These are phyloP conservation scores for Drosophila limbata DNA, from an alignment of 2,888 invertebrate genomes.

Conservation along the genomic window DNA sequence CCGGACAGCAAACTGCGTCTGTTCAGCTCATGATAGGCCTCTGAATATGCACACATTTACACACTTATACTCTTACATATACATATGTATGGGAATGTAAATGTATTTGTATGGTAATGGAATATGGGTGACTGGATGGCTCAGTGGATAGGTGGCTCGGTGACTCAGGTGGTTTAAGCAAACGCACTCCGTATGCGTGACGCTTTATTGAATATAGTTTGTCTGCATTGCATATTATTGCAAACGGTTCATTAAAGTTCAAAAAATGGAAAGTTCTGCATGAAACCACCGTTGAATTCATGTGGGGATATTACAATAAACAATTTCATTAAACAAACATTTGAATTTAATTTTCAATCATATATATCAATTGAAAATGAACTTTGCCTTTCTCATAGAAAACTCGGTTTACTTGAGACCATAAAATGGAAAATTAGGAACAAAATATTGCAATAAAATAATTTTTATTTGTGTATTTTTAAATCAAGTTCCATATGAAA, in stretches of 20 bases:
- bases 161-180: constrained; percentile 46
- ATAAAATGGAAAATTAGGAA: no score
- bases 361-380: not conserved
- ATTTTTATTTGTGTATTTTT: no score
- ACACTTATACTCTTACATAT: constrained; percentile 5
- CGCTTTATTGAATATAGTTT: constrained; percentile 66
- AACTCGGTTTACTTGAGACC: no score
- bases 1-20: constrained; percentile 42
- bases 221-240: constrained; percentile 43
- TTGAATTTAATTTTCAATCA: not conserved
- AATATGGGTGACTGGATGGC: constrained; percentile 1
- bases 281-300: not conserved
- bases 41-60: constrained; percentile 24
- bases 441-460: no score
- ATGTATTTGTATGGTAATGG: constrained; percentile 21
- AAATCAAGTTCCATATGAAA: no score
- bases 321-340: not conserved
- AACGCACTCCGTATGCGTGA: constrained; percentile 47
- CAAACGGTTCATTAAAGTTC: constrained; percentile 64
- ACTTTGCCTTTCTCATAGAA: no score
- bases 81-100: constrained; percentile 5
- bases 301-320: not conserved
- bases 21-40: constrained; percentile 57
- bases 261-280: constrained; percentile 38
- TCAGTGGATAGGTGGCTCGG: not conserved